These are phyloP conservation scores for Teleogryllus occipitalis DNA, from an alignment of 1,140 invertebrate species.

Conservation along the genomic window DNA sequence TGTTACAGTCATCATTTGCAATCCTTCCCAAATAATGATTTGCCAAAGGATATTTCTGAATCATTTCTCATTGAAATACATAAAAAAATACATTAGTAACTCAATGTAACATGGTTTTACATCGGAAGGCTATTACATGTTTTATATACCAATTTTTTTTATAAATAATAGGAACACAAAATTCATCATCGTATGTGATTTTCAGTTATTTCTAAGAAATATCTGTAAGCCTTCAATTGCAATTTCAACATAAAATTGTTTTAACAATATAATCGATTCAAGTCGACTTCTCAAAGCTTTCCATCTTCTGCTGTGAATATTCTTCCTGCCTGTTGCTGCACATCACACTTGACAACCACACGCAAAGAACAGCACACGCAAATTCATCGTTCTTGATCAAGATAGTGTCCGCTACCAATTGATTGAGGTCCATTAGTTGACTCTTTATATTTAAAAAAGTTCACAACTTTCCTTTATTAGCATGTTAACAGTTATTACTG, in stretches of 20 bases:
- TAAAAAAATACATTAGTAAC: not conserved
- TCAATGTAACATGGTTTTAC: too few species aligned
- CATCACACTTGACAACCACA: not conserved
- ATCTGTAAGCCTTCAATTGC: not conserved
- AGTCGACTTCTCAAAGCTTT: not conserved
- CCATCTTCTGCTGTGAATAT: not conserved
- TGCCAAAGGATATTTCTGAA: too few species aligned
- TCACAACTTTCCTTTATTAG: slow-evolving; percentile 7
- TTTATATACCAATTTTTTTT: too few species aligned
- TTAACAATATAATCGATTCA: not conserved
- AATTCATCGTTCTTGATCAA: not conserved
- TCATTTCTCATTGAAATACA: not conserved
- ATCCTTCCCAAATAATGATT: not conserved
- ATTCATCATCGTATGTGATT: not conserved
- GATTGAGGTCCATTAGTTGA: slow-evolving; percentile 22
- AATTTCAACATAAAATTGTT: not conserved
- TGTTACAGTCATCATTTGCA: not conserved
- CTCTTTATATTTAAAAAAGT: not conserved
- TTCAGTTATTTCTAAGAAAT: not conserved
- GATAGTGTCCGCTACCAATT: slow-evolving; percentile 21
- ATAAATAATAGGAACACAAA: slow-evolving; percentile 6
- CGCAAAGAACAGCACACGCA: not conserved
- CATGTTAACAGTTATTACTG: slow-evolving; percentile 10
- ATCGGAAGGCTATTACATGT: too few species aligned
- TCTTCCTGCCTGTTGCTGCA: not conserved